Base-by-base conservation (phyloP, 2,797 vertebrate species). In the Oreochromis grahami region DNA sequence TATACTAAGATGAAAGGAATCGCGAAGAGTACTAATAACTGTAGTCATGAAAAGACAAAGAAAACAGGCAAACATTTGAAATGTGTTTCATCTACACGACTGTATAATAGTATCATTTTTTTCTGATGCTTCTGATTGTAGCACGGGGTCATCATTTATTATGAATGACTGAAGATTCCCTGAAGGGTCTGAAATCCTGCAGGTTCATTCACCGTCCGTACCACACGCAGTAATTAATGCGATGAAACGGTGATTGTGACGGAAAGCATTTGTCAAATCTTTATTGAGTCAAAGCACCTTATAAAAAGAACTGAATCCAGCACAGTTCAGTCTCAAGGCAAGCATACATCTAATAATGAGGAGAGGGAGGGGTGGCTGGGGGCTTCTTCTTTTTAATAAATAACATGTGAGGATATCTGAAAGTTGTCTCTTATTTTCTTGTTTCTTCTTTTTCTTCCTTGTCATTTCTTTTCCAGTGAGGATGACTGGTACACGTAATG, bases 401-500 rank as follows among this genome's bases (percentile, higher is more conserved):
- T 96, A 97, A 94, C 97, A 98, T 97, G 95, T 97, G 97, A 97
- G 92, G 86, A 90, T 89, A 95, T 96, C 96, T 96, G 91, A 96
- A 97, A 96, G 96, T 97, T 97, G 95, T 94, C 94, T 97, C 96
- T 93, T 96, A 95, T 96, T 92, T 93, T 94, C 86, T 81, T 90
- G 88, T 90, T 94, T 88, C 90, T 92, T 84, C 90, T 90, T 81
- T 89, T 89, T 91, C 90, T 92, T 92, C 86, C 89, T 89, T 79
- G 82, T 93, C 88, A 95, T 96, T 97, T 95, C 96, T 96, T 96
- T 96, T 98, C 96, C 96, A 98, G 89, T 88, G 92, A 95, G 94
- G 95, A 96, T 96, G 96, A 96, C 95, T 97, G 95, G 95, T 97
- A 96, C 94, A 96, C 91, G 86, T 97, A 98, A 98, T 98, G 96